Evolutionary conservation across 2,888 invertebrate species (phyloP).

Genomic region (Chrysotoxum bicinctum): DNA sequence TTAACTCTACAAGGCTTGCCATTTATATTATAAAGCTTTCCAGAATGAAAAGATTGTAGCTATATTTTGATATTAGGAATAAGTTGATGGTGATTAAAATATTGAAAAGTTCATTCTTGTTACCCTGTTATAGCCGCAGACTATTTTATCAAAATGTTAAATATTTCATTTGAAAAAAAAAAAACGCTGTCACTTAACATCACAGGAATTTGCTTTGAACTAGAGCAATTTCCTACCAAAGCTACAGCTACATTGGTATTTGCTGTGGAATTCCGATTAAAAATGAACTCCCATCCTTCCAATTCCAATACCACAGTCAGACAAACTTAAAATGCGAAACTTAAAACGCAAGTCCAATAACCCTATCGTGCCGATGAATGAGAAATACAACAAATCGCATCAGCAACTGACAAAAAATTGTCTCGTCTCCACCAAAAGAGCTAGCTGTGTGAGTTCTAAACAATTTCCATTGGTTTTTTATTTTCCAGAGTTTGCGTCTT

Average conservation of each 20-base stretch:
- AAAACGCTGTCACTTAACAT: not conserved
- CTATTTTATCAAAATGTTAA: not conserved
- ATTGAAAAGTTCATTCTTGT: no score
- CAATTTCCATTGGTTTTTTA: conserved; percentile 66
- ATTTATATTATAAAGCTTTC: no score
- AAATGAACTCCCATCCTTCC: conserved; percentile 38
- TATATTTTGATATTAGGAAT: no score
- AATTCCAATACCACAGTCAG: conserved; percentile 16
- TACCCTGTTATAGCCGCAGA: no score
- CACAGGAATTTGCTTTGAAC: not conserved
- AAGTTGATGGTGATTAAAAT: no score
- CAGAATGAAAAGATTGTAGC: no score
- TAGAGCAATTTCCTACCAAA: not conserved
- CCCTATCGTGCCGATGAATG: not conserved
- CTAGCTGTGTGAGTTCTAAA: conserved; percentile 11
- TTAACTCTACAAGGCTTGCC: no score
- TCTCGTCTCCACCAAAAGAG: conserved; percentile 40
- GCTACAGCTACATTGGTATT: not conserved
- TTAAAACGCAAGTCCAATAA: conserved; percentile 3
- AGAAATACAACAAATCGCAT: not conserved
- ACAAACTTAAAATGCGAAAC: not conserved
- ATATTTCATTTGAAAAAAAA: not conserved
- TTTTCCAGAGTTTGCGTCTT: conserved; percentile 82
- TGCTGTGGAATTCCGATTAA: conserved; percentile 18
- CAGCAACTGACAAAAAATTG: not conserved